These are phyloP conservation scores for Lipophrys pholis DNA, from an alignment of 2,113 vertebrate species.

Conservation along the genomic window DNA sequence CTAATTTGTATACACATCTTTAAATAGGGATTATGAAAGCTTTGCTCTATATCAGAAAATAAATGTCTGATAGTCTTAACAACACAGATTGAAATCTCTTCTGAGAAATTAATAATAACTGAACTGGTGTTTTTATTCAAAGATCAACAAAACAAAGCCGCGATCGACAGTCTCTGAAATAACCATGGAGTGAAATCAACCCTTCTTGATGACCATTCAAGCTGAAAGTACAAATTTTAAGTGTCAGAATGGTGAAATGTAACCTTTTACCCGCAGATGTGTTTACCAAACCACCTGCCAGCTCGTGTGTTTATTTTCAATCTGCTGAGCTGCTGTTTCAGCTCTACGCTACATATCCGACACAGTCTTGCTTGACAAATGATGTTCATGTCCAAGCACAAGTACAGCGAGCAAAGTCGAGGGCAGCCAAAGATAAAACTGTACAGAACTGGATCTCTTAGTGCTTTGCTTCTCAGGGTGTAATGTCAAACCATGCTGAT, in stretches of 20 bases:
- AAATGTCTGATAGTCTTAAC: no score
- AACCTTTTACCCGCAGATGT: no score
- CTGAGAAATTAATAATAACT: background rate
- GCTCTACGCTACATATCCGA: background rate
- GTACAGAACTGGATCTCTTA: slow-evolving; percentile 10
- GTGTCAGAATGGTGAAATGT: no score
- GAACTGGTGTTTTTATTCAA: no score
- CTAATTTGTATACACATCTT: background rate
- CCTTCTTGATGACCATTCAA: background rate
- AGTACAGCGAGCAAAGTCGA: background rate
- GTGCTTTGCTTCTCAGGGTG: slow-evolving; percentile 18
- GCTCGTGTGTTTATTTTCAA: background rate
- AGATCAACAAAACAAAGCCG: background rate
- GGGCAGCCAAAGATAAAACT: background rate
- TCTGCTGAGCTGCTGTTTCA: background rate
- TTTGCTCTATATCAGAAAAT: background rate
- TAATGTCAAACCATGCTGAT: slow-evolving; percentile 62
- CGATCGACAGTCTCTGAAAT: background rate
- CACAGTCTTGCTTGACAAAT: background rate
- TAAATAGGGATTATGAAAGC: background rate
- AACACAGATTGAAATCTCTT: background rate
- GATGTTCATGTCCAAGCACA: background rate
- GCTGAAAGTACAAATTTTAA: no score
- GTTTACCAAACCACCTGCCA: no score
- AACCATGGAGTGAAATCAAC: background rate